phyloP scores from a whole-genome alignment of 23 tunicate species.

The Trididemnum clinides region DNA sequence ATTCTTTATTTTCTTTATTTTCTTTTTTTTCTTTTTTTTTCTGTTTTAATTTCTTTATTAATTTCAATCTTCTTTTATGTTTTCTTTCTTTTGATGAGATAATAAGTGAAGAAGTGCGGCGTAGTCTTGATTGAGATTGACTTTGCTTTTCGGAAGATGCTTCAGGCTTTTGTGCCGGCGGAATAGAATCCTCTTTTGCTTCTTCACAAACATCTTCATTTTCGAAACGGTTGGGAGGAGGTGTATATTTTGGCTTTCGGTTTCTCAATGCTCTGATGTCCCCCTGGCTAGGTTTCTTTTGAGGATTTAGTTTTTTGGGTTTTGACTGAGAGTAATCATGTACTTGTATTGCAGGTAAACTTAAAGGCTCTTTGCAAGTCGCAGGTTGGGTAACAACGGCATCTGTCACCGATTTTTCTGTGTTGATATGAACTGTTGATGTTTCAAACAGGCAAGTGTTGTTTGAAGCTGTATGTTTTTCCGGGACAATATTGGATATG shows the following conservation, averaged over 20 bases:
- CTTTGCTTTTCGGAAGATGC: too few species aligned
- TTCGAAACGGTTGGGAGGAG: too few species aligned
- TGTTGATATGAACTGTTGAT: too few species aligned
- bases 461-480: too few species aligned
- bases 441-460: too few species aligned
- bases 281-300: not conserved
- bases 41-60: not conserved
- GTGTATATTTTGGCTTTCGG: not conserved
- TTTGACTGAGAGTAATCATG: too few species aligned
- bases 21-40: slow-evolving; percentile 1
- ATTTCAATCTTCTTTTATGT: not conserved
- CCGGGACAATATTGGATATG: not conserved
- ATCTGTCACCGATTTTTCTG: too few species aligned
- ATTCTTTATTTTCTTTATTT: not conserved
- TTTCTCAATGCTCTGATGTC: not conserved
- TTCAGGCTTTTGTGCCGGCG: too few species aligned
- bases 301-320: not conserved
- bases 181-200: not conserved
- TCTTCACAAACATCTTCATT: not conserved
- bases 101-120: not conserved
- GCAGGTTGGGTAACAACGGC: too few species aligned
- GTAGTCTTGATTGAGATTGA: too few species aligned
- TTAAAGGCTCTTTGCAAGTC: too few species aligned
- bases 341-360: too few species aligned
- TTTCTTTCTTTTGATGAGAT: slow-evolving; percentile 7